phyloP scores from a whole-genome alignment of 2,113 vertebrate genomes.

The Scatophagus argus region DNA sequence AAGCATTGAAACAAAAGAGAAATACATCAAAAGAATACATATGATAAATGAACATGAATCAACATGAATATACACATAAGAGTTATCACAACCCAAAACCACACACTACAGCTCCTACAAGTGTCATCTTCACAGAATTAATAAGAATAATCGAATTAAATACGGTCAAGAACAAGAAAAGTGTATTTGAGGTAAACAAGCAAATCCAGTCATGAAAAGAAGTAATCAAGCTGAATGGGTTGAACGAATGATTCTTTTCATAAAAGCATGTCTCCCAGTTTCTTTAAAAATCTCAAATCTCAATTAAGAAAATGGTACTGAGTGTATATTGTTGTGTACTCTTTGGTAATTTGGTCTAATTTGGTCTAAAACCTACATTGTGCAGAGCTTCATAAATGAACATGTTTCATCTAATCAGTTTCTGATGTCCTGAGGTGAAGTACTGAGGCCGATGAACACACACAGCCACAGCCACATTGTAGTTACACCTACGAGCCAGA shows the following conservation, averaged over 20 bases:
- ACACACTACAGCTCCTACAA: background rate
- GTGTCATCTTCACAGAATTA: background rate
- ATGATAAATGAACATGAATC: no score
- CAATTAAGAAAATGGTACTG: background rate
- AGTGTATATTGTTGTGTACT: no score
- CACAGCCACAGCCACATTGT: background rate
- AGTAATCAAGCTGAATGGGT: no score
- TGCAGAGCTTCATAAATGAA: conserved; percentile 36
- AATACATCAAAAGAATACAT: no score
- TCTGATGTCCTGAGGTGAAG: conserved; percentile 16
- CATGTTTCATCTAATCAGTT: conserved; percentile 20
- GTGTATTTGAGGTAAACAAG: background rate
- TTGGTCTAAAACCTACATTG: background rate
- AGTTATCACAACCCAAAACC: background rate
- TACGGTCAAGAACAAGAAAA: no score
- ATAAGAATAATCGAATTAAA: no score
- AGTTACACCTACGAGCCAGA: conserved; percentile 52
- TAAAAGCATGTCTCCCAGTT: no score
- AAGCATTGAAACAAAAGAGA: no score
- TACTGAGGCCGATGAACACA: conserved; percentile 1
- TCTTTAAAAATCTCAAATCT: background rate
- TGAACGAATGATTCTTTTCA: no score
- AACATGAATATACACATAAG: no score
- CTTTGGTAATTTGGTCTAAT: no score
- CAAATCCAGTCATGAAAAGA: background rate